Percentiles rank a stretch among this genome's conserved stretches.
phyloP scores from a whole-genome alignment of 2,797 vertebrate species.

The Notoglanidium macrostoma region DNA sequence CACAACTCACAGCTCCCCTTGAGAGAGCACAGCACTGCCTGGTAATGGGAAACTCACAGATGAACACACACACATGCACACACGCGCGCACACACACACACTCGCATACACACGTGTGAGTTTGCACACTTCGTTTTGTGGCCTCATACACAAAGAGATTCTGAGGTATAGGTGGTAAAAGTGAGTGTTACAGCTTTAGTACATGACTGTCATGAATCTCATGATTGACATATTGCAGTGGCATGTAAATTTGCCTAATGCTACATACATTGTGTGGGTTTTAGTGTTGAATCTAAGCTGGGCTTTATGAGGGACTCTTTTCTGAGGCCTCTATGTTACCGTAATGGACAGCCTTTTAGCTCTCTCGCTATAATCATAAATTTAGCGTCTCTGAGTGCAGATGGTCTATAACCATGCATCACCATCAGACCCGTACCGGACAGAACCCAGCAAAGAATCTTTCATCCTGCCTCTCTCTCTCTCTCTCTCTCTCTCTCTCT shows the following conservation, averaged over 20 bases:
- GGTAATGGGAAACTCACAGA: conserved; percentile 62
- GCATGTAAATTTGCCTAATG: conserved; percentile 65
- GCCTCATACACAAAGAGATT: conserved; percentile 35
- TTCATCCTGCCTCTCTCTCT: conserved; percentile 46
- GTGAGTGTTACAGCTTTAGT: conserved; percentile 43
- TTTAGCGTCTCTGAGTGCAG: conserved; percentile 80
- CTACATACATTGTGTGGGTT: conserved; percentile 57
- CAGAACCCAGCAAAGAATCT: conserved; percentile 68
- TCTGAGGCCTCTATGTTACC: conserved; percentile 79
- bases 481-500: conserved; percentile 11
- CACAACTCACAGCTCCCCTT: conserved; percentile 44
- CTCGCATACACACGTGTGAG: conserved; percentile 12
- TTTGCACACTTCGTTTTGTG: conserved; percentile 21
- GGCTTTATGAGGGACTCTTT: conserved; percentile 68
- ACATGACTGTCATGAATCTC: conserved; percentile 55
- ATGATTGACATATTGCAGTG: conserved; percentile 63
- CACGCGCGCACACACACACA: conserved; percentile 14
- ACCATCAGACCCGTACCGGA: conserved; percentile 65
- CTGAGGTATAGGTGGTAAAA: conserved; percentile 41
- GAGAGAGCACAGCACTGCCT: conserved; percentile 56
- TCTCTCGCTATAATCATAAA: conserved; percentile 78
- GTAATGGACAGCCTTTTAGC: conserved; percentile 80
- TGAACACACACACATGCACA: conserved; percentile 28
- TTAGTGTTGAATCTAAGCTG: conserved; percentile 60
- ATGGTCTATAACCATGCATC: conserved; percentile 84